A percentile compares a stretch with the other conserved stretches of the same genome.
phyloP scores from a whole-genome alignment of 2,888 invertebrate genomes.

The Pachliopta kotzebuea region DNA sequence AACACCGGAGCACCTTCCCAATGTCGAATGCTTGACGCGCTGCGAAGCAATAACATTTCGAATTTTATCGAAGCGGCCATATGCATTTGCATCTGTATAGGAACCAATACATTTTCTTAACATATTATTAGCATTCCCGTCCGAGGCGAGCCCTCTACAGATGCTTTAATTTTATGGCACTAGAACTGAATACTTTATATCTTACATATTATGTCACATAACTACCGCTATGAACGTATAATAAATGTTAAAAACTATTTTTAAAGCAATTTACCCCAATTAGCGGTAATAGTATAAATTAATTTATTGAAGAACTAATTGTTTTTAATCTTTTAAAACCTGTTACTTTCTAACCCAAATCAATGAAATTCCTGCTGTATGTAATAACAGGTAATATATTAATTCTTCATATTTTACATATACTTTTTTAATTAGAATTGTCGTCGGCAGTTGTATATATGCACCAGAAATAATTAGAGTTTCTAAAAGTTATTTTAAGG shows the following conservation, averaged over 20 bases:
- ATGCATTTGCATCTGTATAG: constrained; percentile 73
- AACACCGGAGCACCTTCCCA: constrained; percentile 53
- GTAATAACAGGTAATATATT: too few relatives aligned
- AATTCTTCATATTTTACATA: too few relatives aligned
- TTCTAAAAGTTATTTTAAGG: too few relatives aligned
- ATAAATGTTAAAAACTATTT: constrained; percentile 6
- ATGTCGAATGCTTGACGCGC: constrained; percentile 70
- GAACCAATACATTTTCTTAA: constrained; percentile 66
- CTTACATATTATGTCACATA: constrained; percentile 27
- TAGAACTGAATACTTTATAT: constrained; percentile 23
- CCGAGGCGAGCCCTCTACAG: constrained; percentile 32
- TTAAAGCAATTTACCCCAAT: constrained; percentile 13
- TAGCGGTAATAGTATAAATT: neutral
- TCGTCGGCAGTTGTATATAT: too few relatives aligned
- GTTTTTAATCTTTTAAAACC: too few relatives aligned
- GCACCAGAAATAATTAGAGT: too few relatives aligned
- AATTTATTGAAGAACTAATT: too few relatives aligned
- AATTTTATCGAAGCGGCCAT: constrained; percentile 70
- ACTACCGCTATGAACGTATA: constrained; percentile 15
- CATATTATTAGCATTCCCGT: constrained; percentile 68
- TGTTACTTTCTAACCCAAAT: too few relatives aligned
- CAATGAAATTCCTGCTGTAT: too few relatives aligned
- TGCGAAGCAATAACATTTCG: constrained; percentile 68
- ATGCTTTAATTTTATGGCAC: constrained; percentile 31
- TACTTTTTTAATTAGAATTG: too few relatives aligned